phyloP scores from a whole-genome alignment of 2,113 vertebrate genomes.

The Campylorhamphus procurvoides region DNA sequence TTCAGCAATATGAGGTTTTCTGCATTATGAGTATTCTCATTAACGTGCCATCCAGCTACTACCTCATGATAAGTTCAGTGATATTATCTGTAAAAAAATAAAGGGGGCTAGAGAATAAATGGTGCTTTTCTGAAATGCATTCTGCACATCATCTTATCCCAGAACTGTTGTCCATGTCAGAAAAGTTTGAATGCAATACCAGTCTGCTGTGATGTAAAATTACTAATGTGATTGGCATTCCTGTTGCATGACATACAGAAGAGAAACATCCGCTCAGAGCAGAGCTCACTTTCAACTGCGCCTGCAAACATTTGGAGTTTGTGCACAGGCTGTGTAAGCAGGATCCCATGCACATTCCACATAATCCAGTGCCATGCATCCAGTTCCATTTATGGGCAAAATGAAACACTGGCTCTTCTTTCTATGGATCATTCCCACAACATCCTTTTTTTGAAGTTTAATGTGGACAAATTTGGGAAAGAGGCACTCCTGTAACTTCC shows the following conservation, averaged over 20 bases:
- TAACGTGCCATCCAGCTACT: not conserved
- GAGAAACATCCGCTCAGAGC: slow-evolving; percentile 30
- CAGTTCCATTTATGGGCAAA: slow-evolving; percentile 77
- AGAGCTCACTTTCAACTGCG: not conserved
- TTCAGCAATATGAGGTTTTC: slow-evolving; percentile 8
- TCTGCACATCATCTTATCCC: not conserved
- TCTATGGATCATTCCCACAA: slow-evolving; percentile 45
- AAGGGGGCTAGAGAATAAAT: not conserved
- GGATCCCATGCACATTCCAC: slow-evolving; percentile 61
- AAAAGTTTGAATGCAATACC: slow-evolving; percentile 17
- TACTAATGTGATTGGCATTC: slow-evolving; percentile 49
- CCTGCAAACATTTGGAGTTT: slow-evolving; percentile 37
- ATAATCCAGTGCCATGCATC: slow-evolving; percentile 37
- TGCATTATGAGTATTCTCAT: not conserved
- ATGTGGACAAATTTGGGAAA: slow-evolving; percentile 19
- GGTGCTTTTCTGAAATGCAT: slow-evolving; percentile 11
- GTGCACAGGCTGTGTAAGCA: slow-evolving; percentile 34
- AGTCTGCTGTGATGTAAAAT: slow-evolving; percentile 36
- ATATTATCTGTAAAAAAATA: not conserved
- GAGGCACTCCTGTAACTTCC: not conserved
- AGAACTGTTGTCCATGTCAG: not conserved
- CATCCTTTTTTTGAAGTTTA: slow-evolving; percentile 41
- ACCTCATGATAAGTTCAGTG: not conserved
- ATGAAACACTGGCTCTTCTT: slow-evolving; percentile 56
- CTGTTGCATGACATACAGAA: slow-evolving; percentile 30